Percentiles rank a stretch among this genome's conserved stretches.
These are phyloP conservation scores for Balanococcus diminutus DNA, from an alignment of 2,888 invertebrate species.

Conservation along the genomic window DNA sequence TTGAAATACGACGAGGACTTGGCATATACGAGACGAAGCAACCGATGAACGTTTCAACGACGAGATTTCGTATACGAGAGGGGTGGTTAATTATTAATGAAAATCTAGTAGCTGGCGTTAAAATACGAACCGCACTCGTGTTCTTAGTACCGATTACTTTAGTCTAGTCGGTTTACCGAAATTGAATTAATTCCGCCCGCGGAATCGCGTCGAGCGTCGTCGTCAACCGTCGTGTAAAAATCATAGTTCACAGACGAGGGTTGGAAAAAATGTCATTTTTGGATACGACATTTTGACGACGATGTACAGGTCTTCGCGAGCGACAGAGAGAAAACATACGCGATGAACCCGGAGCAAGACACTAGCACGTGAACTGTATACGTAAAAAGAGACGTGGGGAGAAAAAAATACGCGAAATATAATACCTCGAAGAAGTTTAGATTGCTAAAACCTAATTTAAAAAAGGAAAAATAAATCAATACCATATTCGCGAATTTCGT, in stretches of 20 bases:
- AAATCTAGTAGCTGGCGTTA: neutral
- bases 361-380: neutral
- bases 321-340: neutral
- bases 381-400: neutral
- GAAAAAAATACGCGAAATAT: constrained; percentile 6
- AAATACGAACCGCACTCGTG: neutral
- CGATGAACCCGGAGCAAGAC: neutral
- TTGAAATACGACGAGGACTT: neutral
- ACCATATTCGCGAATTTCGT: neutral
- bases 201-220: neutral
- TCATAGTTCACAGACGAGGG: neutral
- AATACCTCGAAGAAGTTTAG: constrained; percentile 25
- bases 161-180: neutral
- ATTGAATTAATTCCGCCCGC: neutral
- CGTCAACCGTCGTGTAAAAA: neutral
- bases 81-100: constrained; percentile 3
- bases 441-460: constrained; percentile 29
- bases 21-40: neutral
- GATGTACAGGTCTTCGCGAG: neutral
- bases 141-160: neutral
- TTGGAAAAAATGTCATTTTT: neutral
- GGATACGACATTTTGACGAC: constrained; percentile 16
- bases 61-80: neutral
- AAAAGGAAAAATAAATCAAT: constrained; percentile 15
- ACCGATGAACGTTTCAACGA: neutral